Evolutionary conservation across 2,113 vertebrate species (phyloP).

Genomic region (Saguinus imperator): DNA sequence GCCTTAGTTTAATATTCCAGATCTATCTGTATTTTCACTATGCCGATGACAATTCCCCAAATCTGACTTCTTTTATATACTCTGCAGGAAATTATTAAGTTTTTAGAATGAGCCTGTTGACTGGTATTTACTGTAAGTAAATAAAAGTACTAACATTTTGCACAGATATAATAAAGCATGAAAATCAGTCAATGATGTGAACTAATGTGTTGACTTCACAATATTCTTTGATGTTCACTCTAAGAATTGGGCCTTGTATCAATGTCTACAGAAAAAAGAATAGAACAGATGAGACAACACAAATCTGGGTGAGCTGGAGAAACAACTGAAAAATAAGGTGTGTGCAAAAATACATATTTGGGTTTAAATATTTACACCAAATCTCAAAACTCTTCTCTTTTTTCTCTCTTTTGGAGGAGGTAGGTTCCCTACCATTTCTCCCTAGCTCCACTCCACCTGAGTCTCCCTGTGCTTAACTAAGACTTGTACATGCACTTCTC

Average conservation of each 20-base stretch:
- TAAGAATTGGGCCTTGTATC: background rate
- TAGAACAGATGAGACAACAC: background rate
- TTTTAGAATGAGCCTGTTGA: background rate
- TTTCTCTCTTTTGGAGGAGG: background rate
- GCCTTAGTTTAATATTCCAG: conserved; percentile 11
- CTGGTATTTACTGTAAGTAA: background rate
- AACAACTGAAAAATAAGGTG: background rate
- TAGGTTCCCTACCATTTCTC: background rate
- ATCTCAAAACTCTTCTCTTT: background rate
- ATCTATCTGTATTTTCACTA: background rate
- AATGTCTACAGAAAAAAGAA: background rate
- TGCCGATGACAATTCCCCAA: background rate
- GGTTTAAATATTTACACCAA: background rate
- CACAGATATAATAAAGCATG: background rate
- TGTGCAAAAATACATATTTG: background rate
- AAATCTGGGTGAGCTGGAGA: background rate
- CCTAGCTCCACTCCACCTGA: rapidly evolving
- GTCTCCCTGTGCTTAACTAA: background rate
- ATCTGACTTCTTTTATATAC: background rate
- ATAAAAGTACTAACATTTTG: background rate
- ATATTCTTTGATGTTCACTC: background rate
- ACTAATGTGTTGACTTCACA: background rate
- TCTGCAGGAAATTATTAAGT: background rate
- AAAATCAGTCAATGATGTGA: background rate
- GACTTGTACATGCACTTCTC: background rate